These are phyloP conservation scores for Apomyelois bistriatella DNA, from an alignment of 2,888 invertebrate species.

Conservation along the genomic window DNA sequence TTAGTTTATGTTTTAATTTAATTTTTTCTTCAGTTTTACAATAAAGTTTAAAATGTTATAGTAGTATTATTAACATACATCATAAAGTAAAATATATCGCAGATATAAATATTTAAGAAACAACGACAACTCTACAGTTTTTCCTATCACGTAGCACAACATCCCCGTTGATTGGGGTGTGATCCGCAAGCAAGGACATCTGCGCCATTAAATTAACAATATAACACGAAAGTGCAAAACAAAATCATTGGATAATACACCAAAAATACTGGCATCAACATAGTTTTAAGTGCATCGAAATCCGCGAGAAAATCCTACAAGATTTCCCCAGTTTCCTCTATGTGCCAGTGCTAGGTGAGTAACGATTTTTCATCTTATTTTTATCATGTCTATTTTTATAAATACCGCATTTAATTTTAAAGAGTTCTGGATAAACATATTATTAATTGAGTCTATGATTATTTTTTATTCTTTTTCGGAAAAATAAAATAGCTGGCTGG, in stretches of 20 bases:
- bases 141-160: constrained; percentile 49
- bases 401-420: background rate
- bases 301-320: background rate
- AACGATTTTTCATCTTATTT: constrained; percentile 54
- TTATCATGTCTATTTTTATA: constrained; percentile 21
- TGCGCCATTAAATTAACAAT: constrained; percentile 59
- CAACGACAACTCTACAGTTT: constrained; percentile 39
- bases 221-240: constrained; percentile 50
- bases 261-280: constrained; percentile 15
- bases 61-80: no score
- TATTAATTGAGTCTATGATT: background rate
- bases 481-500: background rate
- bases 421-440: background rate
- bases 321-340: background rate
- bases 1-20: no score
- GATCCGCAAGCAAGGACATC: constrained; percentile 56
- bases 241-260: constrained; percentile 31
- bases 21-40: no score
- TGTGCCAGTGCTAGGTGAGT: constrained; percentile 37
- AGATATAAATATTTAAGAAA: background rate
- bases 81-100: no score
- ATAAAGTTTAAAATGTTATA: no score
- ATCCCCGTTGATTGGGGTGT: constrained; percentile 67
- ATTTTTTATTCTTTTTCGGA: background rate
- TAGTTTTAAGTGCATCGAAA: constrained; percentile 19